Conservation (phyloP, 2,113 vertebrate genomes). For the Turnix velox region DNA sequence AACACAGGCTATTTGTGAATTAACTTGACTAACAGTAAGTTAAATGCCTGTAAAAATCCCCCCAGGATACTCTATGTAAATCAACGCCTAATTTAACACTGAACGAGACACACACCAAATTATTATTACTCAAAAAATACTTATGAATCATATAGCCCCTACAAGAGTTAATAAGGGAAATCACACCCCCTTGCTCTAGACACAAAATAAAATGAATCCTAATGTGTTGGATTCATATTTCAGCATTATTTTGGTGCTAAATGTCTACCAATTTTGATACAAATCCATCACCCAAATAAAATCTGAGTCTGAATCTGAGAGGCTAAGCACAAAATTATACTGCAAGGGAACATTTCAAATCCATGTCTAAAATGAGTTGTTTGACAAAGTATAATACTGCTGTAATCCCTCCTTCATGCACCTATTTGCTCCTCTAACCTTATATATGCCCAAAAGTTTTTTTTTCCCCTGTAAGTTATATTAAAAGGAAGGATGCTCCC, state of each 20-base stretch:
- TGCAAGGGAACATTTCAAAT: conserved; percentile 3
- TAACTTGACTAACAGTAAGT: not conserved
- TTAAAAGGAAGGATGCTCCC: not conserved
- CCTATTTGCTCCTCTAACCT: not conserved
- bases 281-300: conserved; percentile 29
- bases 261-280: not conserved
- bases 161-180: not conserved
- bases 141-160: not conserved
- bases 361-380: not conserved
- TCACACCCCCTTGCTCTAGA: not conserved
- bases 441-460: not conserved
- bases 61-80: not conserved
- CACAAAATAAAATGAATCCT: not conserved
- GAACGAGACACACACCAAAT: not conserved
- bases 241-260: not conserved
- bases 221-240: not conserved
- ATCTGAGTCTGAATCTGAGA: conserved; percentile 17
- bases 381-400: not conserved
- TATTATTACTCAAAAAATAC: not conserved
- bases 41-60: not conserved
- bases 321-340: conserved; percentile 17
- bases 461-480: not conserved
- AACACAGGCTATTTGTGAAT: not conserved
- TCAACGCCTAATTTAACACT: not conserved
- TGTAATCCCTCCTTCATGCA: not conserved